Percentiles rank a stretch among this genome's conserved stretches.
Conservation (phyloP, 2,797 vertebrate genomes). For the Enteromius unitaeniatus region DNA sequence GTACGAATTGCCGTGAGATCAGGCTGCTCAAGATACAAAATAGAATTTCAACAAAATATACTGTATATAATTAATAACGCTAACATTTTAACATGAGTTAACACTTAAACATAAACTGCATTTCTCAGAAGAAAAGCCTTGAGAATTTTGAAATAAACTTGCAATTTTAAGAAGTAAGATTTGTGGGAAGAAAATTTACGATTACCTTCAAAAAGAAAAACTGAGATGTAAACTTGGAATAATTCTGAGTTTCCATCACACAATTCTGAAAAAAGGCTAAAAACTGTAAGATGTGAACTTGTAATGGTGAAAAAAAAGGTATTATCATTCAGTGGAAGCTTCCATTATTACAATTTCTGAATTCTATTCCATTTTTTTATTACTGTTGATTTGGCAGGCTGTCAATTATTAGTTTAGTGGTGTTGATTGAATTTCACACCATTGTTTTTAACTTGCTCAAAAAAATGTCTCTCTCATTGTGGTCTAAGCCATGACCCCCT, state of each 20-base stretch:
- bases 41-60: background rate
- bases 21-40: background rate
- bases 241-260: background rate
- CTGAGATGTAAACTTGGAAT: background rate
- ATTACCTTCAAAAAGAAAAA: background rate
- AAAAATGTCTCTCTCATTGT: conserved; percentile 53
- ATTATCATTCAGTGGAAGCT: background rate
- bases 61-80: background rate
- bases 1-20: too few relatives aligned
- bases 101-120: background rate
- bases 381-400: background rate
- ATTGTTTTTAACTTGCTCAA: conserved; percentile 52
- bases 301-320: background rate
- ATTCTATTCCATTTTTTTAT: background rate
- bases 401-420: background rate
- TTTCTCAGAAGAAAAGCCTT: background rate
- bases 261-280: background rate
- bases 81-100: background rate
- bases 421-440: background rate
- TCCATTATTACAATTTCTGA: background rate
- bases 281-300: background rate
- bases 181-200: background rate
- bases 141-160: background rate
- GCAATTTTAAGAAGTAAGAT: background rate
- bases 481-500: conserved; percentile 64